Evolutionary conservation across 2,113 vertebrate species (phyloP).

Genomic region (Genyomyrus donnyi): DNA sequence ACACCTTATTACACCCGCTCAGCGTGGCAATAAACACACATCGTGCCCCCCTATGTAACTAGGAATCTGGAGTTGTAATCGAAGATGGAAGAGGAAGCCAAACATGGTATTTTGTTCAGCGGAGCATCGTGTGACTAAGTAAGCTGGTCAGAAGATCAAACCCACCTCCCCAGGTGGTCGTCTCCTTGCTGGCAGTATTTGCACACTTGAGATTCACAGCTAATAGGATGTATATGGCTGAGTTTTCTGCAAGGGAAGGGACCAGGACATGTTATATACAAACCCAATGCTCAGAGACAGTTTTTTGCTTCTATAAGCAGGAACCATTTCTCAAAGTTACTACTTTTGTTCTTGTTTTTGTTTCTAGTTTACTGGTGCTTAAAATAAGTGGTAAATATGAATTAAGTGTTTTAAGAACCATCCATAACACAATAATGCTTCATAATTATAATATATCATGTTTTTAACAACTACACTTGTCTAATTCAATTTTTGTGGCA

Average conservation of each 20-base stretch:
- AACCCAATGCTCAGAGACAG: background rate
- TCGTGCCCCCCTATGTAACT: constrained; percentile 34
- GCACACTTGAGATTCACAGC: constrained; percentile 64
- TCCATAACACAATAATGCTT: background rate
- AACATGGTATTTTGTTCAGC: background rate
- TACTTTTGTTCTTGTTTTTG: background rate
- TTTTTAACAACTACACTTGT: background rate
- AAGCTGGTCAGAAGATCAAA: background rate
- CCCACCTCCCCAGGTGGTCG: background rate
- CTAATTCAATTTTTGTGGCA: background rate
- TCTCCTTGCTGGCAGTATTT: constrained; percentile 36
- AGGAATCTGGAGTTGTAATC: constrained; percentile 56
- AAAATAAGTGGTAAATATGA: background rate
- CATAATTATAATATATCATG: background rate
- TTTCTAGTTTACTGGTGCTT: background rate
- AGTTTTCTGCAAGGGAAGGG: constrained; percentile 69
- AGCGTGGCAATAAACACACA: constrained; percentile 24
- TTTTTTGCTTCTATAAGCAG: background rate
- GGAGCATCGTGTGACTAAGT: background rate
- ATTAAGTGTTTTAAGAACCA: background rate
- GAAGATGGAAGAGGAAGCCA: constrained; percentile 31
- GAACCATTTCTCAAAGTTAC: background rate
- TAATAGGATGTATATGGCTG: constrained; percentile 74
- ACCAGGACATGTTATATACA: constrained; percentile 56
- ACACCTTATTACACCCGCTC: background rate